A percentile compares a stretch with the other conserved stretches of the same genome.
Evolutionary conservation across 2,888 invertebrate species (phyloP).

Genomic region (Dysmachus trigonus): DNA sequence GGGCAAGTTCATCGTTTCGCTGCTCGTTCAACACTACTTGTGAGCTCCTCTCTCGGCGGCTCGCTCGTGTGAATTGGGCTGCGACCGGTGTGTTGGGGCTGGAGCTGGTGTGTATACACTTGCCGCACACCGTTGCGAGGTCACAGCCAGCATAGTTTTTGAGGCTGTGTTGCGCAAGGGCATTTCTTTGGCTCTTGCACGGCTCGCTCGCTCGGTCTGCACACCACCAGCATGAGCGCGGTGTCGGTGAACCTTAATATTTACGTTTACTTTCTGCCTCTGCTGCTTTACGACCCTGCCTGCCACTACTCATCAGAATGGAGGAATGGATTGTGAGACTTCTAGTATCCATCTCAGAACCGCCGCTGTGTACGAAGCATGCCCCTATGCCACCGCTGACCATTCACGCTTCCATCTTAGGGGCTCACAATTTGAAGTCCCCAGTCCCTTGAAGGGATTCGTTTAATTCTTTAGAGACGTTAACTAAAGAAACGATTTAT

Average conservation of each 20-base stretch:
- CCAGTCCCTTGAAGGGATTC: neutral
- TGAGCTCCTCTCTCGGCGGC: neutral
- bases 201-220: neutral
- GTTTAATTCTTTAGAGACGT: neutral
- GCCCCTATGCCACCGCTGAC: neutral
- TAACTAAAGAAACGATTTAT: neutral
- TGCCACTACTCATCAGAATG: neutral
- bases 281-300: neutral
- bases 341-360: neutral
- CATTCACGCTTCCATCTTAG: neutral
- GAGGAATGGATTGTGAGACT: neutral
- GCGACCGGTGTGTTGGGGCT: neutral
- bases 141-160: neutral
- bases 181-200: neutral
- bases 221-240: neutral
- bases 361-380: neutral
- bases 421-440: neutral
- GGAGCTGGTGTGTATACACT: neutral
- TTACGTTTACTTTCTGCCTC: neutral
- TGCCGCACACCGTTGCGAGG: neutral
- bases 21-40: slow-evolving; percentile 39
- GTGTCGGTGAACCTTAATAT: slow-evolving; percentile 25
- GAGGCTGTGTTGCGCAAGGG: slow-evolving; percentile 13
- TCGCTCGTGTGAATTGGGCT: neutral
- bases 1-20: slow-evolving; percentile 43